phyloP scores from a whole-genome alignment of 2,888 invertebrate genomes.

The Agrochola lychnidis region DNA sequence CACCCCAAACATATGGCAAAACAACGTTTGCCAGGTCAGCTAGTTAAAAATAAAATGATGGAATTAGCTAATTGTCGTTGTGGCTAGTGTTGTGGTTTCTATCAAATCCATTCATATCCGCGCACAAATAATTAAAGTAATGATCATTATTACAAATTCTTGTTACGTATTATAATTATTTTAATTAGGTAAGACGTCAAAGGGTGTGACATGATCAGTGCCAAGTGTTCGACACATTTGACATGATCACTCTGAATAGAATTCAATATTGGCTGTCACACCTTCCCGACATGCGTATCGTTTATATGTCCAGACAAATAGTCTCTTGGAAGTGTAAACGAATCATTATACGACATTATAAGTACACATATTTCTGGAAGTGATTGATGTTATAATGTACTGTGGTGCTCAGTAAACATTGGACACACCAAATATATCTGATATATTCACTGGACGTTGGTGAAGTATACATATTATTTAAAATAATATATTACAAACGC shows the following conservation, averaged over 20 bases:
- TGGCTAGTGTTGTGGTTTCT: neutral
- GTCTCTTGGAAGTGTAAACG: constrained; percentile 48
- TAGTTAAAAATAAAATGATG: neutral
- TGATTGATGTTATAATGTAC: constrained; percentile 31
- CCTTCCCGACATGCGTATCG: constrained; percentile 39
- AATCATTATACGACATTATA: constrained; percentile 36
- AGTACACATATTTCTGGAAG: constrained; percentile 17
- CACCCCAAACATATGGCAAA: no score
- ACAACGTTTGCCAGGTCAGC: no score
- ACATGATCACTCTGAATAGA: constrained; percentile 70
- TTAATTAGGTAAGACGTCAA: constrained; percentile 54
- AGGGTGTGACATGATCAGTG: constrained; percentile 56
- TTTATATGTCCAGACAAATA: constrained; percentile 32
- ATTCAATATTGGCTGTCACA: constrained; percentile 70
- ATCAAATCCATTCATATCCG: neutral
- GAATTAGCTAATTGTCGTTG: neutral
- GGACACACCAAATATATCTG: neutral
- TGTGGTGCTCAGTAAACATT: constrained; percentile 31
- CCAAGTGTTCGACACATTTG: constrained; percentile 74
- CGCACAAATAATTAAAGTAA: constrained; percentile 32
- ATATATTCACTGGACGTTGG: no score
- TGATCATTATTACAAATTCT: constrained; percentile 15
- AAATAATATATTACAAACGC: no score
- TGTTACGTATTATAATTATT: constrained; percentile 45
- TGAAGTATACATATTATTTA: no score